phyloP scores from a whole-genome alignment of 2,797 vertebrate genomes.

The Anabacerthia variegaticeps region DNA sequence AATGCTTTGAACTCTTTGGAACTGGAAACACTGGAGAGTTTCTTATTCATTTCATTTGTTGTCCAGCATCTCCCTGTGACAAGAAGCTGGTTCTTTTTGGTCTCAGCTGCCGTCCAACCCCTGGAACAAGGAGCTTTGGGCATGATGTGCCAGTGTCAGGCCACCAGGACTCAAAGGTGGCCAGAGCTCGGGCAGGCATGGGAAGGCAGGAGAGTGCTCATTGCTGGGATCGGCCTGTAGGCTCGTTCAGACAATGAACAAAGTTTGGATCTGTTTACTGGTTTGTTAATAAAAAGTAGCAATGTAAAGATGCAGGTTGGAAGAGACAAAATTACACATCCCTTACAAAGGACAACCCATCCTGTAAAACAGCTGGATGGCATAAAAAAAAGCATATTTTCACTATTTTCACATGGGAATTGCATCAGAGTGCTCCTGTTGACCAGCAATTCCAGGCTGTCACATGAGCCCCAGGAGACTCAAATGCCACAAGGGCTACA shows the following conservation, averaged over 20 bases:
- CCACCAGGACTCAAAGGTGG: neutral
- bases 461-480: rapidly evolving
- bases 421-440: neutral
- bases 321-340: neutral
- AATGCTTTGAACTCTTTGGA: neutral
- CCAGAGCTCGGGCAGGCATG: neutral
- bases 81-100: neutral
- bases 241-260: neutral
- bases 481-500: rapidly evolving
- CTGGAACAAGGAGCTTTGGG: neutral
- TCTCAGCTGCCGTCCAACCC: neutral
- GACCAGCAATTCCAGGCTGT: neutral
- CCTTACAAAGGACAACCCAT: neutral
- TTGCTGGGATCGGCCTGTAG: neutral
- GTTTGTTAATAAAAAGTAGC: neutral
- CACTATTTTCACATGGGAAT: neutral
- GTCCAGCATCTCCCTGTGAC: neutral
- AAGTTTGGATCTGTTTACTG: neutral
- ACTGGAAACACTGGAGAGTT: neutral
- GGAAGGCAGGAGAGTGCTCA: neutral
- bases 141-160: neutral
- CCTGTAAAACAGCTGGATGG: neutral
- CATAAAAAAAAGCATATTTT: neutral
- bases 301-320: neutral
- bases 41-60: neutral